Percentiles rank a stretch among this genome's conserved stretches.
Evolutionary conservation across 2,113 vertebrate species (phyloP).

Genomic region (Rhea pennata): DNA sequence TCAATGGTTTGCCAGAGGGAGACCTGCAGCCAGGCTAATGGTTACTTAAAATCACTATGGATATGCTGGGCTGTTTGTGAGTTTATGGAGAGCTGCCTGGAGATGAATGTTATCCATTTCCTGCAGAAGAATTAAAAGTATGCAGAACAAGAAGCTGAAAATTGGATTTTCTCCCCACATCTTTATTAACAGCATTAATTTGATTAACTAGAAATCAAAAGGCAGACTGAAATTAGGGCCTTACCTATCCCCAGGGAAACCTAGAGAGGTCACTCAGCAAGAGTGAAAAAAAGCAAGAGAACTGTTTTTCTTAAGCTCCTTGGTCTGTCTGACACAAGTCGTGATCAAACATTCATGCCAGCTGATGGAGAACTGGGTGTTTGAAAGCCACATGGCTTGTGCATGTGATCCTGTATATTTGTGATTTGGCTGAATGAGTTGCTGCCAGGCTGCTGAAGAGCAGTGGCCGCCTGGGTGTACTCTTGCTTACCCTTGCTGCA

Average conservation of each 20-base stretch:
- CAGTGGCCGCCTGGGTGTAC: neutral
- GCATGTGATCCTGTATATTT: neutral
- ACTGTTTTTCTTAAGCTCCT: neutral
- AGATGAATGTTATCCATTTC: neutral
- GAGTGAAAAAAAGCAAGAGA: neutral
- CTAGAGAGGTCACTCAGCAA: neutral
- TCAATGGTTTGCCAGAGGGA: neutral
- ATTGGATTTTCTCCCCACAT: neutral
- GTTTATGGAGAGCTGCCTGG: neutral
- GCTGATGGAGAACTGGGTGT: neutral
- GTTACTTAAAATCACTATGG: neutral
- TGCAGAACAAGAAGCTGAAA: constrained; percentile 1
- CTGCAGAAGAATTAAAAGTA: neutral
- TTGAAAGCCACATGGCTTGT: neutral
- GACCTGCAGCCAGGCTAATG: neutral
- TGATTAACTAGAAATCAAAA: neutral
- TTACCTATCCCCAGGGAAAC: neutral
- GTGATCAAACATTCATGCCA: neutral
- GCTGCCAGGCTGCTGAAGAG: neutral
- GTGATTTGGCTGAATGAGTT: neutral
- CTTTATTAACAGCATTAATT: neutral
- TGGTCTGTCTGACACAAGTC: neutral
- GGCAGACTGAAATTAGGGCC: neutral
- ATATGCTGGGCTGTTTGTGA: neutral
- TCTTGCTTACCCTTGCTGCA: neutral